Percentiles rank a stretch among this genome's conserved stretches.
These are phyloP conservation scores for Cariama cristata DNA, from an alignment of 2,113 vertebrate species.

Conservation along the genomic window DNA sequence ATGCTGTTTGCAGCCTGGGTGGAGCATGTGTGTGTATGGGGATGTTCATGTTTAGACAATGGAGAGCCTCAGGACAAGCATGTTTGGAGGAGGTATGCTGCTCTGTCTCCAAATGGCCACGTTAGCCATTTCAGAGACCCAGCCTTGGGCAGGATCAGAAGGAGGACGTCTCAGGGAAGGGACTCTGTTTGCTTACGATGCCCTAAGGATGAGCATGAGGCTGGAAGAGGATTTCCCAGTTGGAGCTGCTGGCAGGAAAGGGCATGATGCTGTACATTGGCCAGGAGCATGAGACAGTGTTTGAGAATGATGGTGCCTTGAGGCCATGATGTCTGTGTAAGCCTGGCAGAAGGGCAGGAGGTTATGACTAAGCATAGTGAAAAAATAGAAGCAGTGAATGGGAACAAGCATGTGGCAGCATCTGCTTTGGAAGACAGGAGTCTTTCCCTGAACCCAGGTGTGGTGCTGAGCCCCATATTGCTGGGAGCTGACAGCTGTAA, in stretches of 20 bases:
- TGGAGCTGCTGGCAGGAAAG: neutral
- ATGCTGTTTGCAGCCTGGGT: neutral
- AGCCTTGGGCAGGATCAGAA: neutral
- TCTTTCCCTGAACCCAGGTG: neutral
- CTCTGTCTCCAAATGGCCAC: neutral
- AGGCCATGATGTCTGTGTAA: neutral
- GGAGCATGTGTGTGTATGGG: rapidly evolving
- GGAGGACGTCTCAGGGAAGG: neutral
- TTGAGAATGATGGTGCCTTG: neutral
- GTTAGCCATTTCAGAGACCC: neutral
- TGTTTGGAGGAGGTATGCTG: neutral
- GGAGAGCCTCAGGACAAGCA: neutral
- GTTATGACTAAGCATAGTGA: neutral
- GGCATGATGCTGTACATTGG: neutral
- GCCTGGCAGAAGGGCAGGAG: neutral
- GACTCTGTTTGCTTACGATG: neutral
- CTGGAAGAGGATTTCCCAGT: neutral
- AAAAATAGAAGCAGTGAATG: neutral
- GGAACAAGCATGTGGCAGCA: neutral
- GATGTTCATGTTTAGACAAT: neutral
- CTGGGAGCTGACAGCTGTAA: neutral
- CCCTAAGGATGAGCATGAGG: neutral
- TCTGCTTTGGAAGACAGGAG: neutral
- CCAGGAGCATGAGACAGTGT: neutral
- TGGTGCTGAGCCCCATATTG: neutral